Percentiles rank a stretch among this genome's conserved stretches.
Conservation (phyloP, 2,888 invertebrate genomes). For the Oegoconia quadripuncta region DNA sequence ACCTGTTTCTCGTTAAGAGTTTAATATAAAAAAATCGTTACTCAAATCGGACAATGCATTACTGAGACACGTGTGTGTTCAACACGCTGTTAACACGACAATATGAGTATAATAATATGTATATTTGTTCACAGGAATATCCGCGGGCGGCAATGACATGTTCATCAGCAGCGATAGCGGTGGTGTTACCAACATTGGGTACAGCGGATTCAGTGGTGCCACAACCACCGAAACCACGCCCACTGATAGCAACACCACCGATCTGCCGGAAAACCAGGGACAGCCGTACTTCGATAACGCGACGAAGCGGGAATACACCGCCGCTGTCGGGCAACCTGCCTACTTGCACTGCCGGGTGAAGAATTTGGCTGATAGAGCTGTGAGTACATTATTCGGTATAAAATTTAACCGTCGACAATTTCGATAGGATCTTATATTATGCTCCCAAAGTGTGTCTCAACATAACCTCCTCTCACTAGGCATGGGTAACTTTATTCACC, state of each 20-base stretch:
- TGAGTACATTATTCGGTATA: slow-evolving; percentile 79
- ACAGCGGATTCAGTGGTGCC: slow-evolving; percentile 10
- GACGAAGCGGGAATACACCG: slow-evolving; percentile 88
- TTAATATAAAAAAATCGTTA: no score
- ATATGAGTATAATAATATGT: no score
- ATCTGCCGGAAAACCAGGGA: slow-evolving; percentile 81
- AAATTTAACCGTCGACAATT: no score
- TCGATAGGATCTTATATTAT: no score
- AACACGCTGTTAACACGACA: no score
- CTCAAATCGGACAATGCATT: no score
- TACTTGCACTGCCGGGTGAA: slow-evolving; percentile 91
- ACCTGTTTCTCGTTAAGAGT: no score
- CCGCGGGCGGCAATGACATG: slow-evolving; percentile 50
- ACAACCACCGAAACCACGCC: slow-evolving; percentile 35
- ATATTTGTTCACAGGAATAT: slow-evolving; percentile 40
- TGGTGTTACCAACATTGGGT: no score
- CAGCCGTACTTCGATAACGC: slow-evolving; percentile 93
- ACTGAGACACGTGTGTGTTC: no score
- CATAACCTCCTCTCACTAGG: no score
- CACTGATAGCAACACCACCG: slow-evolving; percentile 40
- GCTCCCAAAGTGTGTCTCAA: no score
- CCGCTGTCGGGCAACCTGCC: slow-evolving; percentile 92
- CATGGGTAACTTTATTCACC: no score
- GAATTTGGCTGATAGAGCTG: slow-evolving; percentile 92
- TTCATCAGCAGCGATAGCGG: slow-evolving; percentile 1